Evolutionary conservation across 2,888 invertebrate genomes (phyloP).

Genomic region (Heteromyza rotundicornis): DNA sequence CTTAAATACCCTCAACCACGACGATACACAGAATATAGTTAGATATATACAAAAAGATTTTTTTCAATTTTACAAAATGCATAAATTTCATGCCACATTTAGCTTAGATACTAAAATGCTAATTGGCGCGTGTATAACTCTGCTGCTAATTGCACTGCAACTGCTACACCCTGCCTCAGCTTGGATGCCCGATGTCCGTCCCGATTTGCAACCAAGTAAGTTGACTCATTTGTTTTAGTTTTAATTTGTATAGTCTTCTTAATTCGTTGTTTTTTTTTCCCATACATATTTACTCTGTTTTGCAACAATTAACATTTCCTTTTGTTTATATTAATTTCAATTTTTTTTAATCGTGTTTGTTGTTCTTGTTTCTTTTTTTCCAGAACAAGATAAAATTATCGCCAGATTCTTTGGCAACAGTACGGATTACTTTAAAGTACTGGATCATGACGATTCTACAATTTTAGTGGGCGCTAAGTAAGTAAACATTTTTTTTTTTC

Average conservation of each 20-base stretch:
- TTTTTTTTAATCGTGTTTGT: too few species aligned
- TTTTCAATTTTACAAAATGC: too few species aligned
- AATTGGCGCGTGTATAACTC: conserved; percentile 18
- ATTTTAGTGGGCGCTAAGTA: conserved; percentile 90
- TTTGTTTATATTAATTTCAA: conserved; percentile 7
- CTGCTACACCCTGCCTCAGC: conserved; percentile 29
- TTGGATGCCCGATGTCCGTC: conserved; percentile 59
- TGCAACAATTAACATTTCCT: conserved; percentile 21
- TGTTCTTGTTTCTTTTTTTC: too few species aligned
- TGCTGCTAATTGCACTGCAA: conserved; percentile 21
- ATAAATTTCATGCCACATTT: conserved; percentile 4
- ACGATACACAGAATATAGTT: too few species aligned
- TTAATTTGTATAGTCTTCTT: conserved; percentile 30
- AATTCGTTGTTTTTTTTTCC: conserved; percentile 33
- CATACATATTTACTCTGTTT: conserved; percentile 35
- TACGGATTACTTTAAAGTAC: conserved; percentile 87
- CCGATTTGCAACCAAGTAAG: conserved; percentile 58
- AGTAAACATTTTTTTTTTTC: conserved; percentile 50
- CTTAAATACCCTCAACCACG: too few species aligned
- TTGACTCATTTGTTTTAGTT: conserved; percentile 9
- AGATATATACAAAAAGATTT: too few species aligned
- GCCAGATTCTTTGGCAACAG: conserved; percentile 79
- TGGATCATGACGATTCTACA: conserved; percentile 84
- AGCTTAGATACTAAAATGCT: conserved; percentile 20
- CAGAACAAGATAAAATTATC: conserved; percentile 75